Conservation (phyloP, 2,113 vertebrate genomes). For the Nannospalax galili region DNA sequence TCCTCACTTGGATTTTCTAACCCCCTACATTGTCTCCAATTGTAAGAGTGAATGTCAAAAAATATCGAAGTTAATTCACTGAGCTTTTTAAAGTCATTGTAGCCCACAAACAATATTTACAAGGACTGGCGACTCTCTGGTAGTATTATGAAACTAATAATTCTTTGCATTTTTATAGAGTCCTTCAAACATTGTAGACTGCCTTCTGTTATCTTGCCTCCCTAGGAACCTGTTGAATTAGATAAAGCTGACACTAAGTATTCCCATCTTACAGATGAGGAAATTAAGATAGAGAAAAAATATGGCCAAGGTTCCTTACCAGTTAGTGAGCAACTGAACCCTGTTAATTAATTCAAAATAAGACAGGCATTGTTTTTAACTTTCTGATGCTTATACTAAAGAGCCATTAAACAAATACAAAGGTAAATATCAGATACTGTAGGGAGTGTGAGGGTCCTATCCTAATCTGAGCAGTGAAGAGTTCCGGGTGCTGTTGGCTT, state of each 20-base stretch:
- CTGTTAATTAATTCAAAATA: neutral
- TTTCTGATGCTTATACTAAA: too few relatives aligned
- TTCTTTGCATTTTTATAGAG: neutral
- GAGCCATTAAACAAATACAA: neutral
- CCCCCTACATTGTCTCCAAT: neutral
- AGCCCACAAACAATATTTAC: neutral
- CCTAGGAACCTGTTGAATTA: neutral
- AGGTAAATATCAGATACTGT: neutral
- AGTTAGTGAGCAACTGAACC: neutral
- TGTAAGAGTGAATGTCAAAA: conserved; percentile 18
- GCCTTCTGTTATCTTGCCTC: neutral
- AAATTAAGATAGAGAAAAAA: neutral
- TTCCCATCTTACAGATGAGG: neutral
- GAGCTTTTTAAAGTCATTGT: neutral
- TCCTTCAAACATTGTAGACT: neutral
- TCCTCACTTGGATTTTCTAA: neutral
- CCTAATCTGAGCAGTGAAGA: neutral
- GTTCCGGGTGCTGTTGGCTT: neutral
- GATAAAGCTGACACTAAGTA: neutral
- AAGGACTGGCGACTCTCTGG: neutral
- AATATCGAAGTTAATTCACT: neutral
- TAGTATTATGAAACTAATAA: conserved; percentile 9
- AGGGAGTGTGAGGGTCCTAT: neutral
- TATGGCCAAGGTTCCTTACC: neutral
- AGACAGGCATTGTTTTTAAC: too few relatives aligned